Base-by-base conservation (phyloP, 2,797 vertebrate genomes). In the Miichthys miiuy region DNA sequence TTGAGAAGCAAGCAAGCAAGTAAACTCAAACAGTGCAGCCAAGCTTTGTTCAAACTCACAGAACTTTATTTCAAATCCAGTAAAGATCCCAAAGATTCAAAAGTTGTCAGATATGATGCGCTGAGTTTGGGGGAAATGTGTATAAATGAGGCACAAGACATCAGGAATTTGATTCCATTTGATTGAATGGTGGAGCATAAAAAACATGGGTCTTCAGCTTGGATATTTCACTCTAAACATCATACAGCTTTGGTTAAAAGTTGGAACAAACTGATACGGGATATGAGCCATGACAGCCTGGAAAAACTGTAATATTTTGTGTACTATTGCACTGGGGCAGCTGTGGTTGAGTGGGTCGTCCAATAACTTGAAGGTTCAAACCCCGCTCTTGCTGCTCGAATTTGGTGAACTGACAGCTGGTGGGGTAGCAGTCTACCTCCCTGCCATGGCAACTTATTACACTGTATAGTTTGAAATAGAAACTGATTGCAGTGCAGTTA, bases 211-310 rank as follows among this genome's bases (percentile, higher is more conserved):
- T 38, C 34, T 38, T 38, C 34, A 38, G 34, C 9, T 27, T 48
- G n/a, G 65, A 18, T 44, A 47, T 48, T 70, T 58, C 47, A 50
- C 30, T 61, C 25, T 48, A 20, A 52, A 52, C 12, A 52, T 65
- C 5, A 60, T 41, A 25, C 38, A 58, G 1, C 42, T 48, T 50
- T 7, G 21, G 20, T 38, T 13, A 13, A 38, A 18, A 47, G 57
- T 2, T 48, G 25, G 10, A 51, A 58, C 18, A 70, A 47, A 52
- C 10, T 69, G 17, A 61, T 30, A 16, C 14, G 60, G 6, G 48
- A 58, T 27, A 38, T 21, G 11, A 46, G n/a, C 5, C 14, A 10
- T 14, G 7, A 7, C 20, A 18, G 3, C 21, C 18, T 41, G 27
- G 34, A 42, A 6, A 48, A 48, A 9, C 58, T 47, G 3, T n/a